These are phyloP conservation scores for Aphelocoma coerulescens DNA, from an alignment of 2,113 vertebrate genomes.

Conservation along the genomic window DNA sequence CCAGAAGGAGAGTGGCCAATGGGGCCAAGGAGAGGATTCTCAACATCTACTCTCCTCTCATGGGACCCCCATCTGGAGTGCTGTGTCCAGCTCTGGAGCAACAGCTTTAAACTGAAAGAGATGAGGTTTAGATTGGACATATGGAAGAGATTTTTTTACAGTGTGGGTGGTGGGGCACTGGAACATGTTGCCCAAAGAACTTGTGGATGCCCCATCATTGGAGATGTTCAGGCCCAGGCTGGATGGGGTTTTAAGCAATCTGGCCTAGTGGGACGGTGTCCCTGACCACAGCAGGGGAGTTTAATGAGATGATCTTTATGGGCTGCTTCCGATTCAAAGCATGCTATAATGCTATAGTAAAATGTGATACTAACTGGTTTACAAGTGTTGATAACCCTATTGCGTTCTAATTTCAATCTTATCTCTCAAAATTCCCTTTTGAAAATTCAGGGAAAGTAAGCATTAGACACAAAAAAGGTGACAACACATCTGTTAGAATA, in stretches of 20 bases:
- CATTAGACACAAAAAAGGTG: neutral
- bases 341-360: neutral
- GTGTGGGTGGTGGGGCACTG: neutral
- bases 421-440: neutral
- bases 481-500: neutral
- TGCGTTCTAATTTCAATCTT: neutral
- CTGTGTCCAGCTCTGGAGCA: neutral
- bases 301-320: neutral
- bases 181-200: neutral
- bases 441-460: neutral
- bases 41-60: neutral
- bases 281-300: neutral
- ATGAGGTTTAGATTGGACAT: neutral
- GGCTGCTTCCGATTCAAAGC: fast-evolving
- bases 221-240: neutral
- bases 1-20: neutral
- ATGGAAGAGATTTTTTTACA: neutral
- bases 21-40: neutral
- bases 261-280: neutral
- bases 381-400: neutral
- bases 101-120: neutral
- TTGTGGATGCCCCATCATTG: neutral
- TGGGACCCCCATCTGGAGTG: neutral
- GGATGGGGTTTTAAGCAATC: neutral
- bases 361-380: neutral